Evolutionary conservation across 2,113 vertebrate genomes (phyloP).

Genomic region (Onychostruthus taczanowskii): DNA sequence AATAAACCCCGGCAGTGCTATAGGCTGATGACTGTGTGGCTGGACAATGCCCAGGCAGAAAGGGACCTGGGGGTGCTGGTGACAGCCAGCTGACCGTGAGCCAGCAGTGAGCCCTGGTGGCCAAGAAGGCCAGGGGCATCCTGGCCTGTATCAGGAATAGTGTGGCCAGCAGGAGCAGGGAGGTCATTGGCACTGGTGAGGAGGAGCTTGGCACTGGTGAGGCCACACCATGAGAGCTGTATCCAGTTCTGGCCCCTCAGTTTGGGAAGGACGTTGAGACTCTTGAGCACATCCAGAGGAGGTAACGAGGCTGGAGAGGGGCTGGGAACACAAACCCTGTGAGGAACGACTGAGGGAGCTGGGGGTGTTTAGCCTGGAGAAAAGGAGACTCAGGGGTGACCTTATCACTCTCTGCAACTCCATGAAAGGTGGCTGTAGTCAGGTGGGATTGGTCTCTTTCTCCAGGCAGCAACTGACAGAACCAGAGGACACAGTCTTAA

Average conservation of each 20-base stretch:
- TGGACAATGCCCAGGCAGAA: background rate
- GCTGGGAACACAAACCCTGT: background rate
- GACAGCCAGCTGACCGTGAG: background rate
- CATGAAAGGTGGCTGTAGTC: background rate
- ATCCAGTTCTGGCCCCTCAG: background rate
- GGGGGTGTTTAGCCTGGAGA: background rate
- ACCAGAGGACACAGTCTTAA: background rate
- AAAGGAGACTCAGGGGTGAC: too few relatives aligned
- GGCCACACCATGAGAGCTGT: background rate
- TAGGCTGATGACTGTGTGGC: accelerated
- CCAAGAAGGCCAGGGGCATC: background rate
- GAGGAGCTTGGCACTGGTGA: too few relatives aligned
- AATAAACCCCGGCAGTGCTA: accelerated
- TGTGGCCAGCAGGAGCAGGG: background rate
- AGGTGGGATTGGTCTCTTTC: background rate
- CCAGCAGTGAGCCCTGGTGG: background rate
- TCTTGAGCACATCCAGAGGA: accelerated
- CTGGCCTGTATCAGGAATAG: background rate
- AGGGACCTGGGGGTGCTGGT: background rate
- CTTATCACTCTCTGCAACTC: background rate
- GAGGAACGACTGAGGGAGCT: accelerated
- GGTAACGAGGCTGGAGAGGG: background rate
- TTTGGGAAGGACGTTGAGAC: accelerated
- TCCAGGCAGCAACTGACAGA: background rate
- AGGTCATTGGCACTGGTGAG: background rate